Conservation (phyloP, 2,797 vertebrate species). For the Aulostomus chinensis region DNA sequence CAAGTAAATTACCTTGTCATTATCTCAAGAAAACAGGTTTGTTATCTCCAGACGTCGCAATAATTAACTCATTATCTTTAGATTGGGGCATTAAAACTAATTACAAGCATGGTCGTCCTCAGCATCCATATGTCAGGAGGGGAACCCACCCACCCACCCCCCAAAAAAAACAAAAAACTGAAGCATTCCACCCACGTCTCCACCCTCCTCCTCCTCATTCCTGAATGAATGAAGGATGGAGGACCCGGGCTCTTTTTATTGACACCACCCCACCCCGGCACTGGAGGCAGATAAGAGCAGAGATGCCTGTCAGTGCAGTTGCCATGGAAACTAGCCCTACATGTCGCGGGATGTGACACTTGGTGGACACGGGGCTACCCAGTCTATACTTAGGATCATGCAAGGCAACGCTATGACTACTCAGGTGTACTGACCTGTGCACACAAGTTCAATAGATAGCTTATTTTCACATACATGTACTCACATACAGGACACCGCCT, state of each 20-base stretch:
- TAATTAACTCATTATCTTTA: too few species aligned
- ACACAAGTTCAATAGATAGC: not conserved
- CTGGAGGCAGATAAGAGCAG: constrained; percentile 24
- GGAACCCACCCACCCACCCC: too few species aligned
- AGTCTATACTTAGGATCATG: constrained; percentile 17
- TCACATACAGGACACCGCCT: constrained; percentile 41
- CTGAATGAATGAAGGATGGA: constrained; percentile 42
- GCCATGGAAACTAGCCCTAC: constrained; percentile 45
- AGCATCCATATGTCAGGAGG: not conserved
- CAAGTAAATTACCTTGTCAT: too few species aligned
- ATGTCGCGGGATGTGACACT: constrained; percentile 20
- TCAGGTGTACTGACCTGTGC: not conserved
- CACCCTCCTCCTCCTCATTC: constrained; percentile 53
- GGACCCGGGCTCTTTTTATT: constrained; percentile 29
- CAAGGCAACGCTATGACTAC: constrained; percentile 8
- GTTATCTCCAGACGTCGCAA: too few species aligned
- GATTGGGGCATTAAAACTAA: too few species aligned
- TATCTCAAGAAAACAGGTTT: too few species aligned
- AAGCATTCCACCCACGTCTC: constrained; percentile 16
- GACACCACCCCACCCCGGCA: constrained; percentile 19
- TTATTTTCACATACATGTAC: constrained; percentile 14
- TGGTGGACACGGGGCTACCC: constrained; percentile 28
- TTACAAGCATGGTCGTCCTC: too few species aligned
- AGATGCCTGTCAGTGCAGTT: constrained; percentile 24
- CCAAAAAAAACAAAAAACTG: too few species aligned